A percentile compares a stretch with the other conserved stretches of the same genome.
Evolutionary conservation across 2,113 vertebrate species (phyloP).

Genomic region (Rhinopomastus cyanomelas): DNA sequence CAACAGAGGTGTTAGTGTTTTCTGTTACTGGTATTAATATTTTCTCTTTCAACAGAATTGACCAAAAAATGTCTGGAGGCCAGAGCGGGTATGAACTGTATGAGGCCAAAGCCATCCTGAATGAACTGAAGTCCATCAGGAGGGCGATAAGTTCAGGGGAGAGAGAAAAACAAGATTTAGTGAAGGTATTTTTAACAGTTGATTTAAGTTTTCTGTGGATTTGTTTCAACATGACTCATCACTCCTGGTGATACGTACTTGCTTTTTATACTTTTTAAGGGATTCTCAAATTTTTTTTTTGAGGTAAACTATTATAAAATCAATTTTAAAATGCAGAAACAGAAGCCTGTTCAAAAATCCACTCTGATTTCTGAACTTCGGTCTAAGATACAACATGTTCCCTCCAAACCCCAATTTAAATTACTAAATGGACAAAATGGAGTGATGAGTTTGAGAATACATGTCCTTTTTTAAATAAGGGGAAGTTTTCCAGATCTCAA

Average conservation of each 20-base stretch:
- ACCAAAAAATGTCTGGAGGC: slow-evolving; percentile 85
- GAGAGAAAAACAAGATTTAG: slow-evolving; percentile 85
- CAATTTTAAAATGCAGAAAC: background rate
- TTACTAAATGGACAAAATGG: background rate
- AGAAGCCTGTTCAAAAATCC: background rate
- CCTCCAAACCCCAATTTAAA: background rate
- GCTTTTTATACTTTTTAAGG: background rate
- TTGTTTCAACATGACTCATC: background rate
- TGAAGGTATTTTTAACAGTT: slow-evolving; percentile 73
- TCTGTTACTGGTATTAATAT: background rate
- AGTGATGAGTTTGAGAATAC: background rate
- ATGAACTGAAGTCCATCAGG: slow-evolving; percentile 81
- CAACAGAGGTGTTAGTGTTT: background rate
- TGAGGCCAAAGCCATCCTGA: slow-evolving; percentile 86
- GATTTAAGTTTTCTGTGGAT: background rate
- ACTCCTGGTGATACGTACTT: background rate
- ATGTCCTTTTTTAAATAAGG: background rate
- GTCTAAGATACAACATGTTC: background rate
- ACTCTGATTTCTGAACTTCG: background rate
- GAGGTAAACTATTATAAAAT: background rate
- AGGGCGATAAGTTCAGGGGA: slow-evolving; percentile 84
- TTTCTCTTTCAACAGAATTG: slow-evolving; percentile 75
- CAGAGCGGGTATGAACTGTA: slow-evolving; percentile 83
- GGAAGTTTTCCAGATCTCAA: background rate
- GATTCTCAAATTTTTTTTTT: background rate